Evolutionary conservation across 1,140 invertebrate genomes (phyloP).

Genomic region (Pseudomyrmex cubaensis): DNA sequence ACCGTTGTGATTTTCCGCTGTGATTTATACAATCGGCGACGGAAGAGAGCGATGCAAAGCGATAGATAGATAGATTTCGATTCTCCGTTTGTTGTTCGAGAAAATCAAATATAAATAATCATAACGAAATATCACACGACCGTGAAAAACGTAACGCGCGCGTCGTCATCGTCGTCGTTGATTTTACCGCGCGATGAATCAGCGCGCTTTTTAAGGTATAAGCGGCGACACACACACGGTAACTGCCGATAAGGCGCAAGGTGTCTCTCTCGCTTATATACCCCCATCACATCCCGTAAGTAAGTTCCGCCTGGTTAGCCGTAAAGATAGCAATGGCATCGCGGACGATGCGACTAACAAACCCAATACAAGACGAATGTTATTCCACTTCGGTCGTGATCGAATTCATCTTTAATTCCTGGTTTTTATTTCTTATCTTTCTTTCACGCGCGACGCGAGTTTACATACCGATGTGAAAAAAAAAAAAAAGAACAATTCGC

Average conservation of each 20-base stretch:
- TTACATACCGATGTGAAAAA: too few relatives aligned
- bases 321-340: slow-evolving; percentile 15
- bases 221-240: slow-evolving; percentile 19
- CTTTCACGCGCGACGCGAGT: too few relatives aligned
- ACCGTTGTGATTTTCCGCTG: slow-evolving; percentile 62
- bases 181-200: slow-evolving; percentile 56
- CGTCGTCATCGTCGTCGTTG: not conserved
- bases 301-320: slow-evolving; percentile 42
- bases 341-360: not conserved
- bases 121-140: not conserved
- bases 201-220: slow-evolving; percentile 49
- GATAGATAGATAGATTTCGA: slow-evolving; percentile 50
- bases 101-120: too few relatives aligned
- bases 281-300: slow-evolving; percentile 43
- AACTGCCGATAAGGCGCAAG: slow-evolving; percentile 46
- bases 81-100: slow-evolving; percentile 4
- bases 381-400: not conserved
- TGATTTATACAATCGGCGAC: slow-evolving; percentile 46
- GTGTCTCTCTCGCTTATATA: slow-evolving; percentile 30
- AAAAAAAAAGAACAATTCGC: not conserved
- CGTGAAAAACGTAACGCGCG: too few relatives aligned
- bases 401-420: too few relatives aligned
- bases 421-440: too few relatives aligned
- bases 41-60: slow-evolving; percentile 47
- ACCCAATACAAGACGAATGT: not conserved